phyloP scores from a whole-genome alignment of 2,797 vertebrate genomes.

The Muscicapa comitata region DNA sequence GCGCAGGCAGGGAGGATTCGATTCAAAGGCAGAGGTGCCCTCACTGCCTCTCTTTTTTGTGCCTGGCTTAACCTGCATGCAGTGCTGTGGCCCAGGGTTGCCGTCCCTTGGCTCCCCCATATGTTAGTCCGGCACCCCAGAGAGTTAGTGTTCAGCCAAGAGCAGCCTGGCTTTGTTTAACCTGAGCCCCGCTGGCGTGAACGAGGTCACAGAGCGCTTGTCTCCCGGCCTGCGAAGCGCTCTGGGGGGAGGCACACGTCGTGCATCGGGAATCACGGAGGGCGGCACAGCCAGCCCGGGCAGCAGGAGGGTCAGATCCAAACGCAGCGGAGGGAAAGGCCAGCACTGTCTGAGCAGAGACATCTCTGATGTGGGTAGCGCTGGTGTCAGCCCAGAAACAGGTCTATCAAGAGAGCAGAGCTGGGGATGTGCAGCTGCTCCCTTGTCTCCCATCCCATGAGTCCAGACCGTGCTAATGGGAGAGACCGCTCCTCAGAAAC shows the following conservation, averaged over 20 bases:
- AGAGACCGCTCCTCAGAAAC: neutral
- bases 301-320: neutral
- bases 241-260: neutral
- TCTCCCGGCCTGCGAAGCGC: neutral
- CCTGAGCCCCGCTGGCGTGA: neutral
- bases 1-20: neutral
- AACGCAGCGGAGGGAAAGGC: rapidly evolving
- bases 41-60: neutral
- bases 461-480: rapidly evolving
- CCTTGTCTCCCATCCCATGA: rapidly evolving
- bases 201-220: rapidly evolving
- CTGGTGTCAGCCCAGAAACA: neutral
- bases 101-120: neutral
- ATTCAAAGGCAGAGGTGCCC: neutral
- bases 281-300: neutral
- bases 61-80: neutral
- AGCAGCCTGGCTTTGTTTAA: neutral
- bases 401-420: neutral
- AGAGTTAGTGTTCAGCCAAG: neutral
- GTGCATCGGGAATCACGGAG: neutral
- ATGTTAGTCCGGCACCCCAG: neutral
- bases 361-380: neutral
- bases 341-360: rapidly evolving
- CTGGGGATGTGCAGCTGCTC: neutral
- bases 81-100: too few species aligned